Conservation (phyloP, 1,140 invertebrate genomes). For the Batillaria attramentaria region DNA sequence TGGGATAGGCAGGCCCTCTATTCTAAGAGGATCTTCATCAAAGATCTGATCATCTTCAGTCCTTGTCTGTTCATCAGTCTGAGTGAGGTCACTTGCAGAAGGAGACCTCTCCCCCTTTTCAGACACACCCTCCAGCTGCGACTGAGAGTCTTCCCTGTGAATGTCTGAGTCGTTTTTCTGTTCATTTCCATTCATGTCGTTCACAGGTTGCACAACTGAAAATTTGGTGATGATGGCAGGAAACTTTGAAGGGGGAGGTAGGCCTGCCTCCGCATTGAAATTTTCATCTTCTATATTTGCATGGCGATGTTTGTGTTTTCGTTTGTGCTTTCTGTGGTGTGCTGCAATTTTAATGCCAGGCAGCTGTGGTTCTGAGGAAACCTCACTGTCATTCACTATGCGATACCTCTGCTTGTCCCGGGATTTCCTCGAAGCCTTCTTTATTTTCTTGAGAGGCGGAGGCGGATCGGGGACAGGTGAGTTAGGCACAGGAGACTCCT, state of each 20-base stretch:
- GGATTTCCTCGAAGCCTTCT: conserved; percentile 84
- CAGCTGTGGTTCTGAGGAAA: conserved; percentile 6
- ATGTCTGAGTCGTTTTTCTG: conserved; percentile 13
- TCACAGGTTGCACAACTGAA: conserved; percentile 27
- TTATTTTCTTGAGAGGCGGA: conserved; percentile 78
- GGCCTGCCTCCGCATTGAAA: conserved; percentile 27
- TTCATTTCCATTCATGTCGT: conserved; percentile 32
- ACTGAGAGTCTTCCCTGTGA: background rate
- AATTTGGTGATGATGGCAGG: conserved; percentile 24
- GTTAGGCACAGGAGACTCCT: conserved; percentile 70
- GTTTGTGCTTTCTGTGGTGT: conserved; percentile 75
- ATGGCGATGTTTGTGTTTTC: conserved; percentile 67
- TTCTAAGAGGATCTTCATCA: conserved; percentile 12
- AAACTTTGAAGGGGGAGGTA: conserved; percentile 15
- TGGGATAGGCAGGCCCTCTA: conserved; percentile 19
- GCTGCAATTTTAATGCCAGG: conserved; percentile 36
- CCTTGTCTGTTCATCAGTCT: background rate
- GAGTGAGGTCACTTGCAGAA: conserved; percentile 16
- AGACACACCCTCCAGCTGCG: background rate
- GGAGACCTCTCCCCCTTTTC: no score
- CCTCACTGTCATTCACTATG: background rate
- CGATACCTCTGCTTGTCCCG: conserved; percentile 79
- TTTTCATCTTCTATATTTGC: conserved; percentile 45
- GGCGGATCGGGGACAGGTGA: conserved; percentile 34
- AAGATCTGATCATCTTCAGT: conserved; percentile 7